These are phyloP conservation scores for Meandrina meandrites DNA, from an alignment of 92 coral and sea anemone genomes.

Conservation along the genomic window DNA sequence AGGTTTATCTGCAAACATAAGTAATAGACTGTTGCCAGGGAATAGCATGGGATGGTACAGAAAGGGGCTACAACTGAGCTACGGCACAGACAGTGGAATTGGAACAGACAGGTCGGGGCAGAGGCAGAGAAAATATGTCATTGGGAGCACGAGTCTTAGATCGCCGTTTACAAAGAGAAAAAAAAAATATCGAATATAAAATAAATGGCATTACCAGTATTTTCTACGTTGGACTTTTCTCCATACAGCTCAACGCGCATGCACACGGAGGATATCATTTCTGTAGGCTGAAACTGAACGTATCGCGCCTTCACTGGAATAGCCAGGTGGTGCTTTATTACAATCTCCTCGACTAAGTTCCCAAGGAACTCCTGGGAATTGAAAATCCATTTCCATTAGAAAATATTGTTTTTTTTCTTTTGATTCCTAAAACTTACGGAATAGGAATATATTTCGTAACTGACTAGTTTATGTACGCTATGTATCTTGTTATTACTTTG, in stretches of 20 bases:
- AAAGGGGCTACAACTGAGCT: background rate
- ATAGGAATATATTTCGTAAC: no score
- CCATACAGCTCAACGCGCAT: slow-evolving; percentile 38
- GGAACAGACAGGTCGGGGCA: background rate
- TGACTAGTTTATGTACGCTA: no score
- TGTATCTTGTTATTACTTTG: no score
- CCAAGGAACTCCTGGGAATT: slow-evolving; percentile 25
- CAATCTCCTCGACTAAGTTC: slow-evolving; percentile 12
- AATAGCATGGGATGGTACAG: background rate
- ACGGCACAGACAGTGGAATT: no score
- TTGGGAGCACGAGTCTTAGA: no score
- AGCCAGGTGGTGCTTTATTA: slow-evolving; percentile 26
- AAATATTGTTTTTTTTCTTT: no score
- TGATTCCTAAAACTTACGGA: no score
- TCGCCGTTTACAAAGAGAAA: no score
- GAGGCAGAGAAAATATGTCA: background rate
- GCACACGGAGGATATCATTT: slow-evolving; percentile 4
- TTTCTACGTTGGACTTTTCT: slow-evolving; percentile 17
- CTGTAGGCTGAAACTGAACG: slow-evolving; percentile 5
- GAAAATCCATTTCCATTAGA: background rate
- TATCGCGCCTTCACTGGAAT: slow-evolving; percentile 17
- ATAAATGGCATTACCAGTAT: slow-evolving; percentile 13
- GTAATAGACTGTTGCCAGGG: background rate
- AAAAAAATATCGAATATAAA: background rate
- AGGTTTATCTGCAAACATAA: slow-evolving; percentile 17